Base-by-base conservation (phyloP, 2,888 invertebrate species). In the Sphaerophoria rueppellii region DNA sequence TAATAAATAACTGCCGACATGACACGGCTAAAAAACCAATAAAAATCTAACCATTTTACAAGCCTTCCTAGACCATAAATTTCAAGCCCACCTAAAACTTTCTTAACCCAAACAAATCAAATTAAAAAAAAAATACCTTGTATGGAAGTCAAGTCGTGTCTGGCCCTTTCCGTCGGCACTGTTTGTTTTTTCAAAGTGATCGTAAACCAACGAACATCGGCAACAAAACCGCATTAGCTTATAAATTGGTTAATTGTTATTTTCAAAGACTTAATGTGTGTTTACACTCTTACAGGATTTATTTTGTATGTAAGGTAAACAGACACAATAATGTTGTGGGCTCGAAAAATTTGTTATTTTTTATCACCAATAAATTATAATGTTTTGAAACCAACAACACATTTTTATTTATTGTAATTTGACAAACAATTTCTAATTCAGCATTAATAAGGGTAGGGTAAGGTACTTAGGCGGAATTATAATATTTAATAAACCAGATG, bases 361-460 rank as follows among this genome's bases (percentile, higher is more conserved):
- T 35, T 34, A 63, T 63, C 16, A 63, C 63, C 34, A 63, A 46
- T 63, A 63, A 63, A 48, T 48, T 57, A 37, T 57, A 4, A 32
- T 43, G 43, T 43, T 43, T 43, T 11, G 9, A 43, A 11, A 9
- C 12, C 43, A 9, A 43, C 43, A 43, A 43, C 55, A 57, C 55
- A 34, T 12, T 35, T 35, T n/a, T n/a, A 6, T n/a, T 55, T 55
- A 24, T 52, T 50, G 50, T 0, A 24, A 43, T 16, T 7, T 5
- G 16, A 52, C 6, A 52, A 52, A 16, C 50, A 54, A 46, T 43
- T 32, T 61, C n/a, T 6, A 61, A 63, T 48, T 63, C 35, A 48
- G 14, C n/a, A 58, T 35, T 55, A 35, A 55, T 35, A 35, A 32
- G 55, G 24, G 24, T 24, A 24, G 24, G 24, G 24, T 24, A 2